Conservation (phyloP, 2,888 invertebrate genomes). For the Pandemis cinnamomeana region DNA sequence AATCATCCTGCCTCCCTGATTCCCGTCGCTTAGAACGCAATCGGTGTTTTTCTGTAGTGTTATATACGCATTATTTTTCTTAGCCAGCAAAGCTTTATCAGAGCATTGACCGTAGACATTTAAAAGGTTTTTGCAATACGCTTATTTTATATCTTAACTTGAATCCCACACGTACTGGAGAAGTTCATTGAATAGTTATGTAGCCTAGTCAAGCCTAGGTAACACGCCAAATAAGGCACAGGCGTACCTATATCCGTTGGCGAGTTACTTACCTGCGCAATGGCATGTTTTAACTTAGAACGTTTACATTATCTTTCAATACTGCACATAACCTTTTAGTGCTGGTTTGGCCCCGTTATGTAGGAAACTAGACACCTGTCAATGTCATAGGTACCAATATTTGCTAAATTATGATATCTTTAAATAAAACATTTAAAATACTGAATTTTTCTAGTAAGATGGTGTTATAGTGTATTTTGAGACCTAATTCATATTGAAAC, state of each 20-base stretch:
- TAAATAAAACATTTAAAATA: slow-evolving; percentile 6
- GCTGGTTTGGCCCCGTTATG: slow-evolving; percentile 6
- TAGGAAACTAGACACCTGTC: slow-evolving; percentile 4
- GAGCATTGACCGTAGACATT: too few relatives aligned
- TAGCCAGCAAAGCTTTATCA: too few relatives aligned
- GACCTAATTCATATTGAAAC: too few relatives aligned
- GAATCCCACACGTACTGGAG: neutral
- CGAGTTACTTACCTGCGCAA: neutral
- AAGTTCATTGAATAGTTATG: slow-evolving; percentile 9
- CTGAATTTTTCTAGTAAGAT: neutral
- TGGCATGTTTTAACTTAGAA: neutral
- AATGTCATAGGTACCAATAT: neutral
- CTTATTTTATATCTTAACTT: neutral
- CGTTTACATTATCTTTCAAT: neutral
- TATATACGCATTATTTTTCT: too few relatives aligned
- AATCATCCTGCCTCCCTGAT: too few relatives aligned
- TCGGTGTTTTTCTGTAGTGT: too few relatives aligned
- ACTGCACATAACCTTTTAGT: slow-evolving; percentile 4
- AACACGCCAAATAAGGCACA: slow-evolving; percentile 31
- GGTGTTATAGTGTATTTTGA: too few relatives aligned
- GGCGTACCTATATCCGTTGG: slow-evolving; percentile 23
- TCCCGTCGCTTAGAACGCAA: too few relatives aligned
- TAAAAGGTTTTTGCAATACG: too few relatives aligned
- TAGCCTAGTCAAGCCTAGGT: slow-evolving; percentile 11
- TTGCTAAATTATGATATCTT: slow-evolving; percentile 17